Conservation (phyloP, 2,797 vertebrate genomes). For the Lutra lutra region DNA sequence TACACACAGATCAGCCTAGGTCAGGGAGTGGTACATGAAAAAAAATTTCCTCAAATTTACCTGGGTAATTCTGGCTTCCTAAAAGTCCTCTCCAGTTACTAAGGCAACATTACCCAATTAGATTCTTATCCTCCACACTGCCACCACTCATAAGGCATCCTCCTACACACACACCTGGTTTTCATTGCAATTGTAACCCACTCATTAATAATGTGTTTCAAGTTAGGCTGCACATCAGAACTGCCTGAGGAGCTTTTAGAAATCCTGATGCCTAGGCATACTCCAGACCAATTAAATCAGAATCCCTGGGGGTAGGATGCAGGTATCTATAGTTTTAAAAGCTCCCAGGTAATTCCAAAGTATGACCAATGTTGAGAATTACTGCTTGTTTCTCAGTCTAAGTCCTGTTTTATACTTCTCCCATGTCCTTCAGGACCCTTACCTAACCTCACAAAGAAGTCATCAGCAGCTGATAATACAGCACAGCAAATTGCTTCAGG, state of each 20-base stretch:
- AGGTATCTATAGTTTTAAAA: constrained; percentile 47
- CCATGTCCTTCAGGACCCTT: not conserved
- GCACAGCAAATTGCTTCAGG: not conserved
- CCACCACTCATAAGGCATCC: constrained; percentile 5
- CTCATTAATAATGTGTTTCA: constrained; percentile 60
- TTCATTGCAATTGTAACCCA: constrained; percentile 35
- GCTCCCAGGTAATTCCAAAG: not conserved
- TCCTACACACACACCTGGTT: constrained; percentile 66
- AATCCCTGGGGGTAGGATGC: constrained; percentile 14
- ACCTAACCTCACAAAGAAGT: constrained; percentile 35
- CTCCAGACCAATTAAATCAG: constrained; percentile 20
- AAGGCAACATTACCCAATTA: constrained; percentile 67
- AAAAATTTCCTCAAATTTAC: constrained; percentile 39
- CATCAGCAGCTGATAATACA: not conserved
- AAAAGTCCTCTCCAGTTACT: constrained; percentile 65
- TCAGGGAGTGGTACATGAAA: not conserved
- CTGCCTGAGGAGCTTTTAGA: constrained; percentile 49
- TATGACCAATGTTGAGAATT: not conserved
- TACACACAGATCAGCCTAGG: not conserved
- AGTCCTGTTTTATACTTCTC: constrained; percentile 8
- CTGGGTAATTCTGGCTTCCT: constrained; percentile 48
- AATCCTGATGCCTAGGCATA: constrained; percentile 37
- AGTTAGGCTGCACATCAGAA: not conserved
- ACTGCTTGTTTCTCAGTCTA: constrained; percentile 31
- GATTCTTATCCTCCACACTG: constrained; percentile 38